These are phyloP conservation scores for Sesamia inferens DNA, from an alignment of 2,888 invertebrate genomes.

Conservation along the genomic window DNA sequence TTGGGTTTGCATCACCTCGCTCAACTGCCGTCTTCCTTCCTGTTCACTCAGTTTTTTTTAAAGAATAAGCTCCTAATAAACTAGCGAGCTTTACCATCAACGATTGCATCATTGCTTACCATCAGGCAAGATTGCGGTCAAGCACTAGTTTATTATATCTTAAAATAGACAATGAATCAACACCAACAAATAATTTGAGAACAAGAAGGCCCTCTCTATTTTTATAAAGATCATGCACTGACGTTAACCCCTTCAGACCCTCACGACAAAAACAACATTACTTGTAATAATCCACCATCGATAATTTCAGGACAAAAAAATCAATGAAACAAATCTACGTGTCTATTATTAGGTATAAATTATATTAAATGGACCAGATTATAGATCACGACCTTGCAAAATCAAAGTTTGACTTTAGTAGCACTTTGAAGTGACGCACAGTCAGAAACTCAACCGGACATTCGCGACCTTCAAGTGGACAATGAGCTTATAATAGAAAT, in stretches of 20 bases:
- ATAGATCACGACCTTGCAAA: constrained; percentile 43
- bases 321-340: constrained; percentile 19
- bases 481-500: constrained; percentile 17
- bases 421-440: constrained; percentile 28
- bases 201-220: background rate
- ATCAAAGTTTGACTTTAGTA: constrained; percentile 31
- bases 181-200: background rate
- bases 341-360: constrained; percentile 43
- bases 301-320: constrained; percentile 38
- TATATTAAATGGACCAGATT: constrained; percentile 31
- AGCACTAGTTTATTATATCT: background rate
- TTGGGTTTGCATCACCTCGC: too few relatives aligned
- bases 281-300: constrained; percentile 21
- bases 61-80: too few relatives aligned
- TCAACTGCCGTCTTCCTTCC: too few relatives aligned
- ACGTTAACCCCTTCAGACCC: background rate
- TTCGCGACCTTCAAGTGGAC: constrained; percentile 37
- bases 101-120: too few relatives aligned
- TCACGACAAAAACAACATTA: constrained; percentile 1
- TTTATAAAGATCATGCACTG: background rate
- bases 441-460: constrained; percentile 31
- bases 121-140: too few relatives aligned
- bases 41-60: too few relatives aligned
- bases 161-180: background rate
- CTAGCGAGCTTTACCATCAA: too few relatives aligned